These are phyloP conservation scores for Suillia variegata DNA, from an alignment of 2,888 invertebrate species.

Conservation along the genomic window DNA sequence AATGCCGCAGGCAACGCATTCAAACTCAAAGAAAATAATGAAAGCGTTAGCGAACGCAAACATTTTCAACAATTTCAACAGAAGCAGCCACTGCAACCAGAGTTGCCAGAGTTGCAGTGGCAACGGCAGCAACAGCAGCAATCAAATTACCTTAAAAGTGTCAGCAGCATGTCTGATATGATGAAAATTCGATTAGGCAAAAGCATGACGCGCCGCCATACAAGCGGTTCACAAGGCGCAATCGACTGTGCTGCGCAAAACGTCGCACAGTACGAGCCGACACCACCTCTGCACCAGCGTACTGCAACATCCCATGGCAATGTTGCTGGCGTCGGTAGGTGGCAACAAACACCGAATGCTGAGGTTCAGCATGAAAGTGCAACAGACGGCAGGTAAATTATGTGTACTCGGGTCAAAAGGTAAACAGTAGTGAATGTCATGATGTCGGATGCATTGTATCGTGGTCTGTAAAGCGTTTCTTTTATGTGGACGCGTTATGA, in stretches of 20 bases:
- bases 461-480: no score
- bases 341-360: background rate
- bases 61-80: constrained; percentile 10
- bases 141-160: constrained; percentile 35
- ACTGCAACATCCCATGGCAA: background rate
- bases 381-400: no score
- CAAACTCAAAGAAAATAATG: background rate
- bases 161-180: constrained; percentile 20
- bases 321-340: background rate
- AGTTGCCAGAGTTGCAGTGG: no score
- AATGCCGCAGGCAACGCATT: background rate
- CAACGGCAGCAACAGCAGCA: constrained; percentile 4
- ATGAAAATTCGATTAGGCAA: constrained; percentile 21
- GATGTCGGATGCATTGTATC: no score
- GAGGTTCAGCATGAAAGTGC: no score
- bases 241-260: background rate
- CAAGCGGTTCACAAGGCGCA: background rate
- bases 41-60: constrained; percentile 17
- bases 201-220: background rate
- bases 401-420: no score
- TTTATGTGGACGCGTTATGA: no score
- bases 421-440: no score
- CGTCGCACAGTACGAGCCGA: no score
- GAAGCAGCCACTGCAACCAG: background rate
- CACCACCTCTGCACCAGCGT: background rate